Percentiles rank a stretch among this genome's conserved stretches.
Evolutionary conservation across 2,888 invertebrate genomes (phyloP).

Genomic region (Callinectes sapidus): DNA sequence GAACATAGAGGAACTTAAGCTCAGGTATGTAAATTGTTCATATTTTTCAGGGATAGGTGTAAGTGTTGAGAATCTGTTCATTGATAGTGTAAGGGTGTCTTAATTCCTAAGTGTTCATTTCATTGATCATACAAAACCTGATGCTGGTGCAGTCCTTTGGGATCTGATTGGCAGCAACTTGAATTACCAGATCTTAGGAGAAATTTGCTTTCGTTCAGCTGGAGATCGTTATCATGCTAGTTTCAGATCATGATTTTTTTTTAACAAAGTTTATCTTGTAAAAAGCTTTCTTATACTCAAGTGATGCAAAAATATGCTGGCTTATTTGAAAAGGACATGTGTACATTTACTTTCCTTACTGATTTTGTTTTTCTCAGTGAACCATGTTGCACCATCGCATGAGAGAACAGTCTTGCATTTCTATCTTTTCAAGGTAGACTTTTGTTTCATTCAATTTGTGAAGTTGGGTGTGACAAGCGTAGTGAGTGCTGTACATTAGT

Average conservation of each 20-base stretch:
- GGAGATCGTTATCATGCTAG: not conserved
- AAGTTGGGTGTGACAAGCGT: conserved; percentile 31
- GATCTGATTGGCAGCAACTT: not conserved
- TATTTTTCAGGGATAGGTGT: not conserved
- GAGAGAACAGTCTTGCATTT: conserved; percentile 52
- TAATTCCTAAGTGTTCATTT: not conserved
- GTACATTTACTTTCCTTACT: not conserved
- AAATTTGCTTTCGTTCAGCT: not conserved
- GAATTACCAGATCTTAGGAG: not conserved
- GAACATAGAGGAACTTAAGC: conserved; percentile 59
- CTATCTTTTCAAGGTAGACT: conserved; percentile 54
- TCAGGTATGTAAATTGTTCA: conserved; percentile 54
- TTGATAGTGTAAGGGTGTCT: not conserved
- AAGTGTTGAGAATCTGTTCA: not conserved
- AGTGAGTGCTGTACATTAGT: conserved; percentile 49
- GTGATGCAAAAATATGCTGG: not conserved
- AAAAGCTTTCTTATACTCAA: not conserved
- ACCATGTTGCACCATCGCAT: conserved; percentile 61
- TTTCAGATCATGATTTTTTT: not conserved
- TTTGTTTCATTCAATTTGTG: not conserved
- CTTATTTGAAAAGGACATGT: not conserved
- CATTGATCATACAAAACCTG: not conserved
- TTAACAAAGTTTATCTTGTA: not conserved
- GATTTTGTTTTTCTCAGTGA: conserved; percentile 60
- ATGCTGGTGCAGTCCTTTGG: not conserved